Base-by-base conservation (phyloP, 2,888 invertebrate species). In the Apamea sordens region DNA sequence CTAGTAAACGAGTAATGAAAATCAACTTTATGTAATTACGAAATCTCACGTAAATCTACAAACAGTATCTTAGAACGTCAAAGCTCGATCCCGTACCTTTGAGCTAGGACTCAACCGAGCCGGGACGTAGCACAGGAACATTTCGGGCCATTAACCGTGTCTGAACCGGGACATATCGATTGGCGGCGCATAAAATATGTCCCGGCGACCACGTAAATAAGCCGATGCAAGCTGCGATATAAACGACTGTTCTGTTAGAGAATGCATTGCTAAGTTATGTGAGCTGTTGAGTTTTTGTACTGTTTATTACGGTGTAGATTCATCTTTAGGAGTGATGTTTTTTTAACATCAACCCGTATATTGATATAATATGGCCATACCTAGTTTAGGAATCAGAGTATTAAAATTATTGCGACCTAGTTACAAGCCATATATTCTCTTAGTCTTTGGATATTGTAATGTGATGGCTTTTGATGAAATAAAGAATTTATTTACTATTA, bases 81-180 rank as follows among this genome's bases (percentile, higher is more conserved):
- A 70, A 75, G 75, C 59, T 79, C 44, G 18, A 71, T 65, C 41
- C 76, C 53, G 24, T 32, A 61, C 78, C 75, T 83, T 86, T 79
- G 76, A 76, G 73, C 80, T 76, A 67, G 73, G 67, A 59, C 59
- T 47, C 63, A 80, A 74, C 76, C 65, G 74, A 76, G 65, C 44
- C 41, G 65, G 68, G 64, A 82, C 74, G 67, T 28, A 65, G 65
- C n/a, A 77, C 84, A 84, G 90, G 91, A 90, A 91, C 91, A 92
- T 91, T 92, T 90, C 93, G 93, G 93, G 77, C 93, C 94, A 94
- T 94, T 95, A 93, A 92, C 92, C 79, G 89, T 90, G 93, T 92
- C 93, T 93, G 92, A 89, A 90, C 89, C 88, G 89, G 90, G 88
- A 92, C 92, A 90, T 92, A 95, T 95, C 95, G 95, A 95, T 94